phyloP scores from a whole-genome alignment of 2,888 invertebrate species.

The Melikaiella ostensackeni region DNA sequence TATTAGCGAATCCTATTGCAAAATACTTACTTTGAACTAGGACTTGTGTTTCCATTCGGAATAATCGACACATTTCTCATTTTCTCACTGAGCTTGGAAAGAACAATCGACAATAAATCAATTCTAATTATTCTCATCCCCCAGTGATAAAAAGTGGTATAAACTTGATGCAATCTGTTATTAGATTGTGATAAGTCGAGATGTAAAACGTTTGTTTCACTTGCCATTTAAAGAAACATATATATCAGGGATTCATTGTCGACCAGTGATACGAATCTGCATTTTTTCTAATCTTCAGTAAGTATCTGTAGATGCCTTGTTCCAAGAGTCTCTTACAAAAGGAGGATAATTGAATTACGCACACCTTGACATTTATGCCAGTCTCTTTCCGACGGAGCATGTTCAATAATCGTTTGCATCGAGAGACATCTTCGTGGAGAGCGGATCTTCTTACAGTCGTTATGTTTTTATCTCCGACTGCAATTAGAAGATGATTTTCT shows the following conservation, averaged over 20 bases:
- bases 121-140: conserved; percentile 19
- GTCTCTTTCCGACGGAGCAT: conserved; percentile 30
- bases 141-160: background rate
- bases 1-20: too few species aligned
- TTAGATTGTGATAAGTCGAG: conserved; percentile 27
- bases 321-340: conserved; percentile 28
- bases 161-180: conserved; percentile 6
- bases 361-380: conserved; percentile 39
- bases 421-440: conserved; percentile 34
- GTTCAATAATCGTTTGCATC: conserved; percentile 28
- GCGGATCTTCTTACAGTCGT: conserved; percentile 35
- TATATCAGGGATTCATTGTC: conserved; percentile 36
- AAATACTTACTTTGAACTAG: too few species aligned
- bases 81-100: too few species aligned
- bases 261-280: conserved; percentile 31
- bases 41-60: too few species aligned
- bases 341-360: conserved; percentile 38
- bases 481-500: conserved; percentile 40
- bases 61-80: too few species aligned
- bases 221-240: conserved; percentile 39
- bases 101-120: too few species aligned
- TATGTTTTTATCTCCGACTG: conserved; percentile 30
- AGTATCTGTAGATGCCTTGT: conserved; percentile 33
- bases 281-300: conserved; percentile 26
- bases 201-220: conserved; percentile 16